Evolutionary conservation across 2,888 invertebrate species (phyloP), one percentile per base, ranked within the genome.

Genomic region (Anticlea derivata): DNA sequence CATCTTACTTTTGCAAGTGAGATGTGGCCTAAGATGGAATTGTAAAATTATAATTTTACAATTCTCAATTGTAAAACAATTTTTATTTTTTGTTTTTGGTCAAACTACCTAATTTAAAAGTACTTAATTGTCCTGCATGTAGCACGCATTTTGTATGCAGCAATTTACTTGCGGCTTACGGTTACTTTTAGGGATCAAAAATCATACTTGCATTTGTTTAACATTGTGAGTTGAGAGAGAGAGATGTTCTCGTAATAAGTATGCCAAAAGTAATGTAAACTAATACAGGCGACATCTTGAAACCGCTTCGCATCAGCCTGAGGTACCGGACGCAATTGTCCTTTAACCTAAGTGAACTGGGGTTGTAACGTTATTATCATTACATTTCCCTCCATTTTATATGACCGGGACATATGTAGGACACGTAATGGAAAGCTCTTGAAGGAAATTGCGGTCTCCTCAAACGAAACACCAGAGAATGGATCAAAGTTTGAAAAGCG

Each of bases 381-480:
- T 68, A 74, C 69, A 74, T 74, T 72, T 71, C 60, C 66, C 50
- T 60, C 55, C 60, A 64, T 66, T 67, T 71, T 68, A 66, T 66
- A 62, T 44, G 58, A 49, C 53, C 54, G 58, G 58, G 47, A 12
- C 67, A 60, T 63, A 61, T 60, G 55, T 57, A 54, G 65, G 61
- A 60, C 61, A 58, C 58, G 62, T 73, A 75, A 76, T 70, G 60
- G 73, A 71, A 69, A 68, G 62, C 73, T 68, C 67, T 75, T 65
- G 65, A 68, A 71, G 60, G 66, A 75, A 77, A 79, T 76, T 74
- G 70, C 65, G 70, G 63, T 67, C 65, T 57, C 55, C 44, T 63
- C 58, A 63, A 68, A 72, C 60, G 61, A 59, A 57, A 61, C 52
- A 53, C 55, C 54, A 34, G n/a, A 55, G 43, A 54, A 48, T 39